Evolutionary conservation across 2,888 invertebrate species (phyloP).

Genomic region (Bembecia ichneumoniformis): DNA sequence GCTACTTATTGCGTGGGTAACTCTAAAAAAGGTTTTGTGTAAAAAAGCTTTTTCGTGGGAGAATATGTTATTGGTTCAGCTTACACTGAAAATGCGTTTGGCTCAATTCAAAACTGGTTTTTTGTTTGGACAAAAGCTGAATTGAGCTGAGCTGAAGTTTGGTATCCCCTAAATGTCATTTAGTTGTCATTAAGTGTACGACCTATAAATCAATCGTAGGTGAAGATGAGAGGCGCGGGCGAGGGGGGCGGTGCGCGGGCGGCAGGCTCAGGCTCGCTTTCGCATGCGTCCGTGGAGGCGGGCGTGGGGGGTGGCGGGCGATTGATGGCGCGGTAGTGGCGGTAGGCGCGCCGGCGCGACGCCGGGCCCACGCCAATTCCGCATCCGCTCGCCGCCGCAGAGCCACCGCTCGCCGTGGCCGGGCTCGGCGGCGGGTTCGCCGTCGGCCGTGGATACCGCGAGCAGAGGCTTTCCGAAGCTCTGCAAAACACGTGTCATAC

Average conservation of each 20-base stretch:
- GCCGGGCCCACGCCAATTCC: slow-evolving; percentile 66
- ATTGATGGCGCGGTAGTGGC: slow-evolving; percentile 84
- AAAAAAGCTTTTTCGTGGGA: no score
- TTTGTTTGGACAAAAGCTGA: no score
- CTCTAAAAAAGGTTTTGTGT: no score
- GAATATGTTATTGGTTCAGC: no score
- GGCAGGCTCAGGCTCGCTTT: slow-evolving; percentile 84
- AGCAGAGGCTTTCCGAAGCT: slow-evolving; percentile 76
- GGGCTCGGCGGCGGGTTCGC: slow-evolving; percentile 94
- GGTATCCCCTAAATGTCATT: no score
- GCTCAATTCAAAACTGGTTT: no score
- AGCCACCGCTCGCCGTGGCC: slow-evolving; percentile 77
- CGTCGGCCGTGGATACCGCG: slow-evolving; percentile 85
- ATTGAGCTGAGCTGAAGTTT: no score
- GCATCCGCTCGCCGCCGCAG: slow-evolving; percentile 79
- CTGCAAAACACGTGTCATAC: slow-evolving; percentile 21
- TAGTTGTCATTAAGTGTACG: no score
- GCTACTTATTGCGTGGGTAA: no score
- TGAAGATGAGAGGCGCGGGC: slow-evolving; percentile 70
- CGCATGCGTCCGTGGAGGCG: slow-evolving; percentile 94
- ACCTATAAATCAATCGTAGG: no score
- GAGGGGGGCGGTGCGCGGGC: slow-evolving; percentile 90
- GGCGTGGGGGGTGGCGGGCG: slow-evolving; percentile 96
- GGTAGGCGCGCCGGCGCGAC: slow-evolving; percentile 77
- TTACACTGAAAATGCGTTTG: no score